Percentiles rank a stretch among this genome's conserved stretches.
These are phyloP conservation scores for Corynorhinus townsendii DNA, from an alignment of 2,113 vertebrate genomes.

Conservation along the genomic window DNA sequence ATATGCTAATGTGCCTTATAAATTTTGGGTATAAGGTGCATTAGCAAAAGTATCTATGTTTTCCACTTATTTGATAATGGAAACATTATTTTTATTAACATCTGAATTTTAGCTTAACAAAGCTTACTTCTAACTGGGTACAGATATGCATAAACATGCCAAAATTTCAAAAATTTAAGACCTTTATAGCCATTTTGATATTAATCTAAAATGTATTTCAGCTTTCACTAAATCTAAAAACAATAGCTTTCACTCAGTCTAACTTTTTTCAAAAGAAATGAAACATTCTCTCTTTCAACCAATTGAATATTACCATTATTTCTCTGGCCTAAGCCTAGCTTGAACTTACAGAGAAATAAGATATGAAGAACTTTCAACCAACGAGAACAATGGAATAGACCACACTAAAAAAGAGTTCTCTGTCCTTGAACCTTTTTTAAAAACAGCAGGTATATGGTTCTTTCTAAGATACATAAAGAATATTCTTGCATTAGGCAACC, in stretches of 20 bases:
- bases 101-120: neutral
- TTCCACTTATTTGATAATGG: neutral
- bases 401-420: neutral
- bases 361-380: neutral
- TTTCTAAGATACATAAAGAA: neutral
- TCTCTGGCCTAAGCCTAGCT: neutral
- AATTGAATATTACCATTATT: neutral
- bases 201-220: neutral
- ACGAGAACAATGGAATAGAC: neutral
- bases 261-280: neutral
- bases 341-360: neutral
- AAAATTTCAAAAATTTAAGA: neutral
- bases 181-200: neutral
- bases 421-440: neutral
- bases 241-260: neutral
- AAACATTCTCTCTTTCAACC: neutral
- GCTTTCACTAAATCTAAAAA: neutral
- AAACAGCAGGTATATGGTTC: neutral
- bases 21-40: neutral
- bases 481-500: neutral
- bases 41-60: neutral
- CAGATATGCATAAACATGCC: neutral
- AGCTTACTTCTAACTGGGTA: neutral
- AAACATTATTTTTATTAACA: neutral
- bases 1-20: neutral